phyloP scores from a whole-genome alignment of 2,113 vertebrate genomes.

The Myrmecophaga tridactyla region DNA sequence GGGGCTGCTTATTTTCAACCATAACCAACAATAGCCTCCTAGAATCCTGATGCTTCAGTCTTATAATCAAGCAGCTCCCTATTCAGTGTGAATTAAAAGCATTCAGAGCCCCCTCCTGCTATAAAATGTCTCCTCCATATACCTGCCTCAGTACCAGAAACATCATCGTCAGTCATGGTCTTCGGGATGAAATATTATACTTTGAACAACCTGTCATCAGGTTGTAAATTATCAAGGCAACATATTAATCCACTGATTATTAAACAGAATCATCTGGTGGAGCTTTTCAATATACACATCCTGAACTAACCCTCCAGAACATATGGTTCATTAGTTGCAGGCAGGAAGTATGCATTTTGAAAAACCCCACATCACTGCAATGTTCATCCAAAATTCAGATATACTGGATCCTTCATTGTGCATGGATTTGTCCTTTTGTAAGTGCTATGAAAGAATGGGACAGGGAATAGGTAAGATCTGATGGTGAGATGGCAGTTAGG shows the following conservation, averaged over 20 bases:
- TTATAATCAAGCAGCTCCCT: neutral
- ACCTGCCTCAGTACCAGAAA: neutral
- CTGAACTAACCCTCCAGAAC: neutral
- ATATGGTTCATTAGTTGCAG: neutral
- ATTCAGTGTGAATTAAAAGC: neutral
- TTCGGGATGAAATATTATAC: neutral
- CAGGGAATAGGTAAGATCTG: neutral
- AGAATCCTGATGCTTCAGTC: neutral
- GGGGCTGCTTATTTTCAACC: neutral
- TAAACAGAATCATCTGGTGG: neutral
- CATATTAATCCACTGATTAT: neutral
- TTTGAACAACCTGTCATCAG: neutral
- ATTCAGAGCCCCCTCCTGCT: neutral
- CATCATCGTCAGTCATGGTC: neutral
- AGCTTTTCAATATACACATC: neutral
- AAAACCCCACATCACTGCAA: neutral
- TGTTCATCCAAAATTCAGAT: neutral
- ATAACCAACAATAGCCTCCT: neutral
- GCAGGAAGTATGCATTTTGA: neutral
- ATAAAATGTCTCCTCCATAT: neutral
- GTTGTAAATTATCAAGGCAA: neutral
- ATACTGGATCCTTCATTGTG: neutral
- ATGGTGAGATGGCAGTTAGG: neutral
- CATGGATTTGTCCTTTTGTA: neutral
- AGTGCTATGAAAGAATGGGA: neutral